These are phyloP conservation scores for Eunapius fragilis DNA, from an alignment of 37 sponge, comb jelly and placozoan species.

Conservation along the genomic window DNA sequence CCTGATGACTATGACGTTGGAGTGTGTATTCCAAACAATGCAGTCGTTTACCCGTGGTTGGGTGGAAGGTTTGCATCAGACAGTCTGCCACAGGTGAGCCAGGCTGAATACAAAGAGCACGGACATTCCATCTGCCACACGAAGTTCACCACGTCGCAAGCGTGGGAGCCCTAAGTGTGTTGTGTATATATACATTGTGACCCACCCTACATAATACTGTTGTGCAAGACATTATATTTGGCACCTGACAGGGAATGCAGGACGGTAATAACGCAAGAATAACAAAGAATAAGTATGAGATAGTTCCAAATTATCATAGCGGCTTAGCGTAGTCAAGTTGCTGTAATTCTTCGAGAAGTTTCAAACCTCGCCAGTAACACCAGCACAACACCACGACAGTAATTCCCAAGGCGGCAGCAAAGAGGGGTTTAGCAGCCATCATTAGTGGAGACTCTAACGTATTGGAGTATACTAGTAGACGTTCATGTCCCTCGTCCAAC, in stretches of 20 bases:
- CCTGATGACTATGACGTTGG: constrained; percentile 66
- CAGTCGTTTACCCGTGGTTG: constrained; percentile 74
- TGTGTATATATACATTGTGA: not conserved
- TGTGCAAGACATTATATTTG: not conserved
- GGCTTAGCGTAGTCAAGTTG: not conserved
- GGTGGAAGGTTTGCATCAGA: constrained; percentile 59
- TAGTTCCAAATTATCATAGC: not conserved
- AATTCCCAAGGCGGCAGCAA: not conserved
- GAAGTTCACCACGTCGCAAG: constrained; percentile 36
- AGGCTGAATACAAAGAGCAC: constrained; percentile 78
- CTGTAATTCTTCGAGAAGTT: not conserved
- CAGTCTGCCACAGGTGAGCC: constrained; percentile 45
- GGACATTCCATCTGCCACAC: constrained; percentile 72
- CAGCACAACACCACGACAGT: not conserved
- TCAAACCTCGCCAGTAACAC: not conserved
- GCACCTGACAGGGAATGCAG: not conserved
- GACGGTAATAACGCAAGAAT: not conserved
- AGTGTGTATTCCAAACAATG: constrained; percentile 62
- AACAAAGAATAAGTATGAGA: not conserved
- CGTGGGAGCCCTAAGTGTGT: constrained; percentile 10
- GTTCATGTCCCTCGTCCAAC: not conserved
- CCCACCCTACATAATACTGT: not conserved
- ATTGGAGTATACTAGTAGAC: not conserved
- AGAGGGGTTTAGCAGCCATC: not conserved
- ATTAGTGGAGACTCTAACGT: not conserved